These are phyloP conservation scores for Melanerpes aurifrons DNA, from an alignment of 2,113 vertebrate genomes.

Conservation along the genomic window DNA sequence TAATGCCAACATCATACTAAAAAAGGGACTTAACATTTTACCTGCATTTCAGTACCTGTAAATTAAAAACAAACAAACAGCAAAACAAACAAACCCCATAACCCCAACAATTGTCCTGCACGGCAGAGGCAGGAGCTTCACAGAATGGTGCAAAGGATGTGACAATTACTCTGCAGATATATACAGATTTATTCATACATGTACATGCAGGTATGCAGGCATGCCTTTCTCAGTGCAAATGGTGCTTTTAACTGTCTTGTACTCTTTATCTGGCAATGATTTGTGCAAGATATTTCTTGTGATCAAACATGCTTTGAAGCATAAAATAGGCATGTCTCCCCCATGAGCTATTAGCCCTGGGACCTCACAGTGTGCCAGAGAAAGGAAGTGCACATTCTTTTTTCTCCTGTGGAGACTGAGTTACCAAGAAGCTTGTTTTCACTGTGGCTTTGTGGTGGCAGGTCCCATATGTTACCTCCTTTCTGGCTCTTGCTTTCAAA, in stretches of 20 bases:
- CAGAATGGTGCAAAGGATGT: neutral
- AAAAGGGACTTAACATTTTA: neutral
- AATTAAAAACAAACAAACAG: neutral
- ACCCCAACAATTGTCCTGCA: neutral
- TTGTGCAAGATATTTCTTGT: neutral
- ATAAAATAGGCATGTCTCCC: neutral
- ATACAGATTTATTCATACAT: fast-evolving
- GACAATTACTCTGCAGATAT: neutral
- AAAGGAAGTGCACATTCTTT: neutral
- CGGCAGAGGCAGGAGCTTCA: neutral
- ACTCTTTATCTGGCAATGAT: neutral
- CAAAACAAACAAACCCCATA: neutral
- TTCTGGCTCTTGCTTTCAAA: neutral
- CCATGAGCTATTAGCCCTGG: neutral
- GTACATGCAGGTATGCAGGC: neutral
- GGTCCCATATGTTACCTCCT: neutral
- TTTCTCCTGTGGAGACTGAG: neutral
- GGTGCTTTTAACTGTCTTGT: neutral
- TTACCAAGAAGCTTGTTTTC: neutral
- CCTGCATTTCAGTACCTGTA: neutral
- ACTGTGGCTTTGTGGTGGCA: neutral
- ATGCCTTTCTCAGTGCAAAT: neutral
- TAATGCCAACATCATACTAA: neutral
- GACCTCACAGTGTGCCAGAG: neutral
- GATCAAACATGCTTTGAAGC: slow-evolving; percentile 21